A percentile compares a stretch with the other conserved stretches of the same genome.
phyloP scores from a whole-genome alignment of 2,113 vertebrate species.

The Tyrannus savana region DNA sequence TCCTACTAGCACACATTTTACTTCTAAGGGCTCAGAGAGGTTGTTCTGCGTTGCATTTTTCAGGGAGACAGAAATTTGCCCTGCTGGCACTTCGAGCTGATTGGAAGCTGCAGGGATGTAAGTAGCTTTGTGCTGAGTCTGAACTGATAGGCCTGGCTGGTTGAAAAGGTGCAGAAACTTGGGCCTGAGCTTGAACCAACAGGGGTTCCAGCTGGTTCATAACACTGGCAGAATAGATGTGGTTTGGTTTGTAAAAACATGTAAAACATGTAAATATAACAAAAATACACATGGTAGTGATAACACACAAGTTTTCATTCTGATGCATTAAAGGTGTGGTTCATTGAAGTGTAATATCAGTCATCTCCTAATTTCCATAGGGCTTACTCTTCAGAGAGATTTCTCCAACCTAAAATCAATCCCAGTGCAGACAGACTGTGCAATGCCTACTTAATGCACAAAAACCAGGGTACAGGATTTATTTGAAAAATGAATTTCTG shows the following conservation, averaged over 20 bases:
- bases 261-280: background rate
- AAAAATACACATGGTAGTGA: background rate
- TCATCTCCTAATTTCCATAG: background rate
- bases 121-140: background rate
- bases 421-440: background rate
- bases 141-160: background rate
- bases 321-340: background rate
- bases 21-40: background rate
- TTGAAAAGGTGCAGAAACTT: background rate
- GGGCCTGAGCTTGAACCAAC: background rate
- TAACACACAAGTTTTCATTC: background rate
- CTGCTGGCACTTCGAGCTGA: background rate
- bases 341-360: background rate
- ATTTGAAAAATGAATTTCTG: background rate
- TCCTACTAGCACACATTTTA: background rate
- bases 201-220: background rate
- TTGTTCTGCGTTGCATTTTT: background rate
- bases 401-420: background rate
- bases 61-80: background rate
- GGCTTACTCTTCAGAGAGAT: background rate
- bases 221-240: background rate
- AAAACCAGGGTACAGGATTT: background rate
- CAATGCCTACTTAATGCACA: background rate
- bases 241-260: background rate
- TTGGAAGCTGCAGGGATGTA: background rate